Percentiles rank a stretch among this genome's conserved stretches.
phyloP scores from a whole-genome alignment of 1,140 invertebrate genomes.

The Geopemphigus sp. region DNA sequence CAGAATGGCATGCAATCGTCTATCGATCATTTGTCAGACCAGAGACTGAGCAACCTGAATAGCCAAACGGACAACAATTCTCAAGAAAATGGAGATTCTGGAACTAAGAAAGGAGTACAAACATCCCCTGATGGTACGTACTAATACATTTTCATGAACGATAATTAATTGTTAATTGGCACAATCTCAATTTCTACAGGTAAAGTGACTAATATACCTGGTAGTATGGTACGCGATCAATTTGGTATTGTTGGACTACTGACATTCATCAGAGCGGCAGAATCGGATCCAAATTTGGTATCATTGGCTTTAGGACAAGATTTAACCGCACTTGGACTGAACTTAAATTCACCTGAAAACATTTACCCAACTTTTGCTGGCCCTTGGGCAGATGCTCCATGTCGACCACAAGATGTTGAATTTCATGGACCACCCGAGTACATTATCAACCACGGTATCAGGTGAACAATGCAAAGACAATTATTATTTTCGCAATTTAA shows the following conservation, averaged over 20 bases:
- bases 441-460: slow-evolving; percentile 88
- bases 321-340: slow-evolving; percentile 93
- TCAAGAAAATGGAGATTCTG: slow-evolving; percentile 55
- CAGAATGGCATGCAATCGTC: slow-evolving; percentile 43
- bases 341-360: slow-evolving; percentile 96
- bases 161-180: background rate
- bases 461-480: slow-evolving; percentile 56
- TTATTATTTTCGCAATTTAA: background rate
- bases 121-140: slow-evolving; percentile 84
- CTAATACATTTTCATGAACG: background rate
- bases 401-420: slow-evolving; percentile 97
- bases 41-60: slow-evolving; percentile 48
- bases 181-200: slow-evolving; percentile 58
- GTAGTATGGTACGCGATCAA: slow-evolving; percentile 97
- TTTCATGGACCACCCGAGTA: slow-evolving; percentile 98
- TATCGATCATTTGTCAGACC: slow-evolving; percentile 29
- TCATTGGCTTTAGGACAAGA: slow-evolving; percentile 95
- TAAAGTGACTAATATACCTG: slow-evolving; percentile 95
- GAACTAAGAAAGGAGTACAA: slow-evolving; percentile 79
- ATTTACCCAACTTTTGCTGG: slow-evolving; percentile 96
- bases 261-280: slow-evolving; percentile 95
- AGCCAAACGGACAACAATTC: slow-evolving; percentile 48
- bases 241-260: slow-evolving; percentile 98
- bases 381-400: slow-evolving; percentile 95
- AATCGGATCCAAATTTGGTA: slow-evolving; percentile 93